Evolutionary conservation across 2,113 vertebrate genomes (phyloP).

Genomic region (Halichoeres trimaculatus): DNA sequence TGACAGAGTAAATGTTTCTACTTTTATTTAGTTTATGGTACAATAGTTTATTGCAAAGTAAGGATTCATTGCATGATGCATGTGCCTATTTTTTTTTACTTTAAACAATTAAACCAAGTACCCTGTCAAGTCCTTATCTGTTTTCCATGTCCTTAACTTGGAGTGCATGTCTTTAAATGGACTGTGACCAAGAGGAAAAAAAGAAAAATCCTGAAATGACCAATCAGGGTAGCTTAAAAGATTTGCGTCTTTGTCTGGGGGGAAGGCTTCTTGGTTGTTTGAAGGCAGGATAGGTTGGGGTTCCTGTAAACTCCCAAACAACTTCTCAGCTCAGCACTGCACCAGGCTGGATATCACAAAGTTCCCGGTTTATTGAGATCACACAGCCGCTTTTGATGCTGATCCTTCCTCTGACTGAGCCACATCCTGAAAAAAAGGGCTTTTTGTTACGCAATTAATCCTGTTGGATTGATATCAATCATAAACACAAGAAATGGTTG

Average conservation of each 20-base stretch:
- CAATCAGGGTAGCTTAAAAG: slow-evolving; percentile 22
- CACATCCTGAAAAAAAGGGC: slow-evolving; percentile 59
- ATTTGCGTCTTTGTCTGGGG: slow-evolving; percentile 28
- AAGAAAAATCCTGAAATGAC: neutral
- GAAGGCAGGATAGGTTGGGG: slow-evolving; percentile 66
- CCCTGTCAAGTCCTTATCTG: slow-evolving; percentile 1
- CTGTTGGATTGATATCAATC: slow-evolving; percentile 5
- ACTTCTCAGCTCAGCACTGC: neutral
- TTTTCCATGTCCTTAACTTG: neutral
- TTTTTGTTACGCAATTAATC: neutral
- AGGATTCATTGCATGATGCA: neutral
- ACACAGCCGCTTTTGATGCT: slow-evolving; percentile 45
- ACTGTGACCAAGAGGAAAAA: neutral
- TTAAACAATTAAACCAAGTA: neutral
- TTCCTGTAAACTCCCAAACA: slow-evolving; percentile 63
- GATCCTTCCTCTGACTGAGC: slow-evolving; percentile 52
- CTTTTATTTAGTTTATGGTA: neutral
- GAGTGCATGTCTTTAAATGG: slow-evolving; percentile 19
- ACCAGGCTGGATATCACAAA: slow-evolving; percentile 17
- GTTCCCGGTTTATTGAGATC: slow-evolving; percentile 50
- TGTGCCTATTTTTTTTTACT: neutral
- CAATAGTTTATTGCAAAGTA: no score
- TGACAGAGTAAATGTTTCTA: neutral
- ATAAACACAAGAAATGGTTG: neutral
- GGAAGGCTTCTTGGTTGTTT: slow-evolving; percentile 14